phyloP scores from a whole-genome alignment of 2,797 vertebrate species.

The Phyllotis vaccarum region DNA sequence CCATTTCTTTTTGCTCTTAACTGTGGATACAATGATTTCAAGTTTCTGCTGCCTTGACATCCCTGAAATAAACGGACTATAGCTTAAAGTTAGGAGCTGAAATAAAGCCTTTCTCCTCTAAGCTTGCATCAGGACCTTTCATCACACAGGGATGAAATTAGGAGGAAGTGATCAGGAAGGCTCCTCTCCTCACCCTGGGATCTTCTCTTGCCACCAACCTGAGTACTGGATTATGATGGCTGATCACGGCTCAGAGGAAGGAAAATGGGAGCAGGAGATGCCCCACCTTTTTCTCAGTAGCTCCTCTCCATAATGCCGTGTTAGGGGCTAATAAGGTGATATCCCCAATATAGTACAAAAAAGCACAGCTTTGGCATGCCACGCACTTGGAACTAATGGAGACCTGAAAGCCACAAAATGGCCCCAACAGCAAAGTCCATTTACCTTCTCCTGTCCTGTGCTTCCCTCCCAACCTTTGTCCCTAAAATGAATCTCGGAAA shows the following conservation, averaged over 20 bases:
- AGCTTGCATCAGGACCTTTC: neutral
- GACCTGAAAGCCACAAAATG: neutral
- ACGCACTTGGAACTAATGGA: neutral
- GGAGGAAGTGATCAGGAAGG: neutral
- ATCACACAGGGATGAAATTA: neutral
- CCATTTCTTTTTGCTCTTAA: neutral
- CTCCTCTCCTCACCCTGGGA: neutral
- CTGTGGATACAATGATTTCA: neutral
- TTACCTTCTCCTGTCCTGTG: neutral
- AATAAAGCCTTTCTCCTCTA: neutral
- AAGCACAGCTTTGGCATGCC: too few species aligned
- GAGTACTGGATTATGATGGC: neutral
- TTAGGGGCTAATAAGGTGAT: neutral
- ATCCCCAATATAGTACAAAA: neutral
- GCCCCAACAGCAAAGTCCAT: neutral
- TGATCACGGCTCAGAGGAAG: neutral
- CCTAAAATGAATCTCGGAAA: neutral
- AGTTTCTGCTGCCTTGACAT: neutral
- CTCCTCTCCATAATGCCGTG: neutral
- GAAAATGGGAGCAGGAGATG: neutral
- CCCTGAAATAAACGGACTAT: neutral
- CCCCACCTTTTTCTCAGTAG: neutral
- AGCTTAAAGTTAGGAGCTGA: neutral
- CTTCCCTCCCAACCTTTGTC: neutral
- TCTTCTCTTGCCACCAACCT: conserved; percentile 7